phyloP scores from a whole-genome alignment of 2,797 vertebrate species.

The Peromyscus attwateri region DNA sequence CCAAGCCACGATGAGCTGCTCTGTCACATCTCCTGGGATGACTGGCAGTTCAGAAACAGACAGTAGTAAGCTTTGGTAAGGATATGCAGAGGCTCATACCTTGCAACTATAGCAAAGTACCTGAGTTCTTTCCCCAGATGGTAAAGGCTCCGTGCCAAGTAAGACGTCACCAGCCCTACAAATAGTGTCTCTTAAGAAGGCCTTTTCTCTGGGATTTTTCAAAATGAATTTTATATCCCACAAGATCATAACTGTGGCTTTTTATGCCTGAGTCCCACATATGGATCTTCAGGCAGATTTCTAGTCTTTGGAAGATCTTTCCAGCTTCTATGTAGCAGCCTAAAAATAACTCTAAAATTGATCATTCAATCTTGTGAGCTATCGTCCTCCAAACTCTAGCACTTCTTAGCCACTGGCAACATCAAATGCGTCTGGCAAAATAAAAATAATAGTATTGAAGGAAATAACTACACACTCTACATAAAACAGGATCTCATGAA shows the following conservation, averaged over 20 bases:
- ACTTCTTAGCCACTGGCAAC: background rate
- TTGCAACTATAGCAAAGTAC: background rate
- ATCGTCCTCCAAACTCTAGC: background rate
- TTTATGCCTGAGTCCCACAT: background rate
- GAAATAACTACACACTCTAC: background rate
- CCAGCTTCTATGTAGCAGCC: background rate
- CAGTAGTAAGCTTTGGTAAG: background rate
- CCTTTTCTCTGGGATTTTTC: background rate
- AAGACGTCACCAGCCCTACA: background rate
- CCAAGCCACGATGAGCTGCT: background rate
- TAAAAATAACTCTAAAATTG: conserved; percentile 8
- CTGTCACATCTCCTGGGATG: background rate
- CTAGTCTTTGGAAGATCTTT: background rate
- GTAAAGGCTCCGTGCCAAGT: background rate
- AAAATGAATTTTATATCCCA: background rate
- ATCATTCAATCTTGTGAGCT: background rate
- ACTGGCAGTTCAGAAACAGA: background rate
- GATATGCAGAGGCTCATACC: background rate
- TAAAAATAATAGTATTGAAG: background rate
- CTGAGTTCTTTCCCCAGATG: background rate
- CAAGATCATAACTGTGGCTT: background rate
- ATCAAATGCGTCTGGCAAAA: background rate
- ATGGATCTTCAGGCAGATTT: background rate
- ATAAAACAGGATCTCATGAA: background rate
- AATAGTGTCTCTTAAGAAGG: background rate